Evolutionary conservation across 1,140 invertebrate species (phyloP).

Genomic region (Phocides pigmalion): DNA sequence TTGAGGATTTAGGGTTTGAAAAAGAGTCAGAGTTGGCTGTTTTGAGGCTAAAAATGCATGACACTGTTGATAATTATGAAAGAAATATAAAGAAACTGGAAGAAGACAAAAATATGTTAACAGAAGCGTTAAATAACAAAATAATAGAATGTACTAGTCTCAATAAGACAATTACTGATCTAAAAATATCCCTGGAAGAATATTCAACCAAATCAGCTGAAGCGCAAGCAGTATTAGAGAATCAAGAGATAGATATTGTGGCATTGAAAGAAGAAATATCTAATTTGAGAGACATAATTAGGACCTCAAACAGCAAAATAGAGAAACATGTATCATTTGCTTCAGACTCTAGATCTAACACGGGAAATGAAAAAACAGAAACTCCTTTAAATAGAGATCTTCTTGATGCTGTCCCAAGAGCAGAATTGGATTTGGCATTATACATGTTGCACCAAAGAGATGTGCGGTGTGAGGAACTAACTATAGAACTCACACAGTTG

Average conservation of each 20-base stretch:
- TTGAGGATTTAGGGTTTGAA: constrained; percentile 79
- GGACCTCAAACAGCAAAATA: constrained; percentile 84
- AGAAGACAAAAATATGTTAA: constrained; percentile 59
- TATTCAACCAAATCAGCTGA: constrained; percentile 78
- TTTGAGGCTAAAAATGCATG: constrained; percentile 77
- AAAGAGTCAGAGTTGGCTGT: constrained; percentile 81
- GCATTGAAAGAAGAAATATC: constrained; percentile 85
- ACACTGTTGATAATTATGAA: constrained; percentile 60
- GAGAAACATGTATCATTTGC: constrained; percentile 81
- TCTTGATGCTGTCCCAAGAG: constrained; percentile 79
- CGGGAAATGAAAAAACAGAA: constrained; percentile 40
- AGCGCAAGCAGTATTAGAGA: constrained; percentile 85
- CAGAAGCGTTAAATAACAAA: constrained; percentile 72
- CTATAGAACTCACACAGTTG: constrained; percentile 92
- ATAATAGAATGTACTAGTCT: constrained; percentile 79
- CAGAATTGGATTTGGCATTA: constrained; percentile 91
- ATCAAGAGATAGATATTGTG: constrained; percentile 88
- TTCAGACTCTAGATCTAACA: constrained; percentile 59
- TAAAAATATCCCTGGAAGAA: constrained; percentile 82
- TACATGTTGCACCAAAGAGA: constrained; percentile 95
- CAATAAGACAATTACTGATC: constrained; percentile 81
- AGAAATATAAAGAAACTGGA: constrained; percentile 58
- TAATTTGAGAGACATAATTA: constrained; percentile 70
- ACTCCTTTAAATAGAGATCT: constrained; percentile 55
- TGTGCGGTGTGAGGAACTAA: constrained; percentile 94